Evolutionary conservation across 2,888 invertebrate genomes (phyloP).

Genomic region (Ischnura elegans): DNA sequence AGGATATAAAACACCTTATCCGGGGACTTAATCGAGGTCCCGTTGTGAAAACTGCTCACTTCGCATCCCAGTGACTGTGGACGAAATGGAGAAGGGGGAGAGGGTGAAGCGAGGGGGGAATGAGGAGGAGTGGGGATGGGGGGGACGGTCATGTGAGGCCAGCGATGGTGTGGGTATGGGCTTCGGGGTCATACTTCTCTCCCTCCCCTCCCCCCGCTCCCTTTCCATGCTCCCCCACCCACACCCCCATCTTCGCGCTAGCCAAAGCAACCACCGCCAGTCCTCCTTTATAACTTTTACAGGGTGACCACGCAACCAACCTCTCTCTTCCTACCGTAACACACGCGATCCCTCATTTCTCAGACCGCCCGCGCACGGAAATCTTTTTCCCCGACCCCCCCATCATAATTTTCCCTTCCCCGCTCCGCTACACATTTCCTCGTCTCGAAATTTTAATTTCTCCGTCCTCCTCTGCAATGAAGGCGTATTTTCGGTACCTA

Average conservation of each 20-base stretch:
- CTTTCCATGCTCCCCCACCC: not conserved
- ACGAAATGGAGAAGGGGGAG: slow-evolving; percentile 47
- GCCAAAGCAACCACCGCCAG: not conserved
- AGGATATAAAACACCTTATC: slow-evolving; percentile 61
- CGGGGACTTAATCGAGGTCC: slow-evolving; percentile 54
- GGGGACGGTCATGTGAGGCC: not conserved
- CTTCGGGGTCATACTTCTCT: slow-evolving; percentile 4
- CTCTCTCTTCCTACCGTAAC: slow-evolving; percentile 64
- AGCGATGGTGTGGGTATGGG: not conserved
- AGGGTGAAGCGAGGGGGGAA: not conserved
- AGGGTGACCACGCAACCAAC: slow-evolving; percentile 56
- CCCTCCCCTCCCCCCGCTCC: not conserved
- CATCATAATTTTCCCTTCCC: not conserved
- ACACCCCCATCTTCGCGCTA: not conserved
- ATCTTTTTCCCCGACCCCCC: not conserved
- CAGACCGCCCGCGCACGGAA: slow-evolving; percentile 36
- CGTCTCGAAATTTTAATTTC: not conserved
- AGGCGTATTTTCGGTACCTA: not conserved
- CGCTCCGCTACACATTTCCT: not conserved
- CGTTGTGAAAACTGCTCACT: slow-evolving; percentile 64
- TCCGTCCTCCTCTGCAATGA: not conserved
- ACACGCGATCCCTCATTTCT: slow-evolving; percentile 55
- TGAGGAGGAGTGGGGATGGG: not conserved
- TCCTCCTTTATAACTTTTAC: slow-evolving; percentile 23
- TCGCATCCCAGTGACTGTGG: slow-evolving; percentile 57